phyloP scores from a whole-genome alignment of 2,797 vertebrate genomes.

The Okamejei kenojei region DNA sequence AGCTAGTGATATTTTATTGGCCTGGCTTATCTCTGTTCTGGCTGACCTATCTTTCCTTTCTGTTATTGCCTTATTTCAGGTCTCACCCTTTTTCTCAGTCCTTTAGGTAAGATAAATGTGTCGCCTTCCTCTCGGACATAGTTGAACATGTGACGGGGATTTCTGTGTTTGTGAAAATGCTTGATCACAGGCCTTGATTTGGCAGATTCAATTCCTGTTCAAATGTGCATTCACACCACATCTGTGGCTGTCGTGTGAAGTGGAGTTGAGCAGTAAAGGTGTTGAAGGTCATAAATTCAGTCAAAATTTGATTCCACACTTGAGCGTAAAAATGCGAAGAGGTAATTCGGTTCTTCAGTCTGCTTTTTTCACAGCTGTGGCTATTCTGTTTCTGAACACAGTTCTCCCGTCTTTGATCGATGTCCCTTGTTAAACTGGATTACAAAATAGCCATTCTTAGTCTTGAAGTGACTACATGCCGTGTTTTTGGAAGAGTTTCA shows the following conservation, averaged over 20 bases:
- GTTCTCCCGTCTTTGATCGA: background rate
- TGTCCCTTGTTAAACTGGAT: background rate
- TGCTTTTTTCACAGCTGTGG: background rate
- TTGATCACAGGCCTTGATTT: background rate
- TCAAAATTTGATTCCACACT: background rate
- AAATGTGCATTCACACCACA: background rate
- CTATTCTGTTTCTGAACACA: background rate
- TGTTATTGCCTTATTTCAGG: constrained; percentile 69
- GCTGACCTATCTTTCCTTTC: constrained; percentile 46
- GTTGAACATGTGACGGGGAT: background rate
- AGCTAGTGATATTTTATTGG: background rate
- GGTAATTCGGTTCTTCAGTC: background rate
- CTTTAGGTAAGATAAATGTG: constrained; percentile 80
- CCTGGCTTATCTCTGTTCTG: background rate
- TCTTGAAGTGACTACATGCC: background rate
- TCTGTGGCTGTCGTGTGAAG: background rate
- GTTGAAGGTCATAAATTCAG: background rate
- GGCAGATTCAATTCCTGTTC: background rate
- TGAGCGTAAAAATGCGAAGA: background rate
- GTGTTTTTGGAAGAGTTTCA: background rate
- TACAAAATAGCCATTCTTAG: background rate
- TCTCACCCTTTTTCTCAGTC: constrained; percentile 91
- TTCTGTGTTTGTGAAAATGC: background rate
- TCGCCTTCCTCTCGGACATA: background rate
- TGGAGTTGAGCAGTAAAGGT: background rate